Percentiles rank a stretch among this genome's conserved stretches.
Evolutionary conservation across 2,797 vertebrate species (phyloP).

Genomic region (Crenichthys baileyi): DNA sequence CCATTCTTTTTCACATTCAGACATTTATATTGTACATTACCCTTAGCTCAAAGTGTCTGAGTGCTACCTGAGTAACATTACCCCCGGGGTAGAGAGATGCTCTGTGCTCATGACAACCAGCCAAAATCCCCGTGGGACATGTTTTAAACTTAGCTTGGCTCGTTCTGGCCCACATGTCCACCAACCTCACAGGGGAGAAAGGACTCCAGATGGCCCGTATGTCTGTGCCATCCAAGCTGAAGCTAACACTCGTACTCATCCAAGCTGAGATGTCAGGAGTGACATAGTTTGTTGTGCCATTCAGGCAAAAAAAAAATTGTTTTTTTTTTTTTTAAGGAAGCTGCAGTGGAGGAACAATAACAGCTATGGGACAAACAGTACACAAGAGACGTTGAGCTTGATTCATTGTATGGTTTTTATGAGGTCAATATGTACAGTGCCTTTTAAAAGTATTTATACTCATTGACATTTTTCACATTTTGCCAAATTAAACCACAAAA

Average conservation of each 20-base stretch:
- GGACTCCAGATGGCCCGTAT: constrained; percentile 59
- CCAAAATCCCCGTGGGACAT: constrained; percentile 25
- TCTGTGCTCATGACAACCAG: constrained; percentile 23
- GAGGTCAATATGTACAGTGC: neutral
- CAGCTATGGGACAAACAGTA: neutral
- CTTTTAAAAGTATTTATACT: neutral
- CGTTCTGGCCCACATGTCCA: constrained; percentile 42
- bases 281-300: constrained; percentile 54
- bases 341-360: neutral
- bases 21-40: constrained; percentile 25
- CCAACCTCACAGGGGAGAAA: constrained; percentile 18
- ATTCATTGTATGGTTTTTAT: neutral
- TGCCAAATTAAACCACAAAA: neutral
- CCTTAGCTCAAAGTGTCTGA: constrained; percentile 17
- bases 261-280: constrained; percentile 40
- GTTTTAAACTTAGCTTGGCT: constrained; percentile 44
- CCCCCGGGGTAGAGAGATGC: constrained; percentile 13
- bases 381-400: neutral
- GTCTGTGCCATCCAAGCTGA: constrained; percentile 52
- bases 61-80: constrained; percentile 21
- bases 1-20: constrained; percentile 41
- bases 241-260: constrained; percentile 48
- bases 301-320: constrained; percentile 38
- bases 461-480: neutral
- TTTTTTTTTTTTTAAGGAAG: constrained; percentile 31